Evolutionary conservation across 2,888 invertebrate species (phyloP), one percentile per base, ranked within the genome.

Genomic region (Nesidiocoris tenuis): DNA sequence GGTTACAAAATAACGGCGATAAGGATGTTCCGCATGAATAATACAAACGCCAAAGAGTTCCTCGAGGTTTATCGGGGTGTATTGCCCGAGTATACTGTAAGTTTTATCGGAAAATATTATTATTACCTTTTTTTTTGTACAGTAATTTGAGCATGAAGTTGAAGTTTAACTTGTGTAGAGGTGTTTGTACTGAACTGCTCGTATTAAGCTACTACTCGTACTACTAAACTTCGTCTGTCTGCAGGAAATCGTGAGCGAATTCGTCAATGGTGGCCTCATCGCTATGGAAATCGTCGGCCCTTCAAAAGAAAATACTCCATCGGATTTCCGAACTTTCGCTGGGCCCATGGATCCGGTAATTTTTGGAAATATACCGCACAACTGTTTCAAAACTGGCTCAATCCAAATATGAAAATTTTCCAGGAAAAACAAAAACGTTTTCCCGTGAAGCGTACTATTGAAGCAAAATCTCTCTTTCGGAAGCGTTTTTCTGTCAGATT

Each of bases 11-110:
- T 97, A 61, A 90, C 91, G 0, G 94, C 93, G 0, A 85, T 96
- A 78, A 90, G 92, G 83, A 90, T 93, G 88, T 88, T 91, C 80
- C 86, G 90, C 77, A 86, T 97, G 80, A 93, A 92, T 80, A 89
- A 90, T 78, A 87, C 90, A 0, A 93, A 95, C 83, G 94, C 94
- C 2, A 93, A 94, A 81, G 95, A 96, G 83, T 96, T 96, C 84
- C 90, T 92, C 82, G 96, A 96, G 85, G 91, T 96, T 1, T 97
- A 97, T 83, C 94, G 94, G 83, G 95, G 95, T 0, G 92, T 95
- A 70, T 87, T 94, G 55, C 88, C 90, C 0, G 93, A 94, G 81
- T 92, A 90, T 82, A 87, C 88, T 83, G 91, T 90, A 82, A 81
- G 83, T 81, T 55, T 55, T 22, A 3, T n/a, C n/a, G n/a, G 21